Base-by-base conservation (phyloP, 1,140 invertebrate genomes). In the Zophobas atratus region DNA sequence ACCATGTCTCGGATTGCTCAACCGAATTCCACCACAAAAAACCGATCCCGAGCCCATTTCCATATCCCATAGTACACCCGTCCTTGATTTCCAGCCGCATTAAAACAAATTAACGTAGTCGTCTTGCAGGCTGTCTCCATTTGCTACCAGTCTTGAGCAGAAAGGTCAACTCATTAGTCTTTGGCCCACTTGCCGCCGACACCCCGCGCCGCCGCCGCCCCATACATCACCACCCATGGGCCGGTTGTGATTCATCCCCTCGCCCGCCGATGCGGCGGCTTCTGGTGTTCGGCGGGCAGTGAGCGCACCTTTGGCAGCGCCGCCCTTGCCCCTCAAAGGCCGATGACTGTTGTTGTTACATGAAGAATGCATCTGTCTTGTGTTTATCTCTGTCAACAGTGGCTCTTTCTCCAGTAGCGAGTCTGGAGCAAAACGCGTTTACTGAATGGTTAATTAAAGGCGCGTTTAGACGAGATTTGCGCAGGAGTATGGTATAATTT, bases 281-380 rank as follows among this genome's bases (percentile, higher is more conserved):
- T 34, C 39, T 46, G 49, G 35, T 56, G 35, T 46, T 43, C 4
- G 35, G 53, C 49, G 51, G 55, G 6, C 6, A 46, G 53, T 56
- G 32, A 46, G 49, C 55, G 72, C 43, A 63, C 56, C 43, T 41
- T 60, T 76, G 49, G 36, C 34, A 32, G 6, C 38, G 43, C 48
- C 48, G 36, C 48, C 20, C 6, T 5, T 2, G 38, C 33, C 60
- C 57, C 51, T 20, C 43, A 70, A 71, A 72, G 76, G 76, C 67
- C 76, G 76, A 77, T 77, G 76, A 77, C 76, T 77, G 76, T 71
- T 77, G 57, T 20, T 67, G 57, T 77, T 72, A 70, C 67, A 77
- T 77, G 76, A 77, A 77, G 67, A 77, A 72, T 56, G 76, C 76
- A 77, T 77, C 76, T 77, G 76, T 71, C 76, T 77, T 77, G 67